Evolutionary conservation across 2,113 vertebrate genomes (phyloP), one percentile per base, ranked within the genome.

Genomic region (Percopsis transmontana): DNA sequence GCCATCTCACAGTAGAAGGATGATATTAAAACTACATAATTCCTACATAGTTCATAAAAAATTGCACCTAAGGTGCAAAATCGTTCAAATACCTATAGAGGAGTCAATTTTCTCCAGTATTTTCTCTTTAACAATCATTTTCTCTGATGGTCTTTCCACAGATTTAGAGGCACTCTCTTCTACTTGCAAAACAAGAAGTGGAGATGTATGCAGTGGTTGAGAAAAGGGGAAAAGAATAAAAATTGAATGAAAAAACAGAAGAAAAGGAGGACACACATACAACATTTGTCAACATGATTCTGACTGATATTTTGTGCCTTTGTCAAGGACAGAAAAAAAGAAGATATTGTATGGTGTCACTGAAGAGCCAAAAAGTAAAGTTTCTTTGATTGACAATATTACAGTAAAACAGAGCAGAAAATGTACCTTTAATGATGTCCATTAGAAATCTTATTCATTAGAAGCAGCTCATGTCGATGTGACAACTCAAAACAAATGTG

Each of bases 41-140:
- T 33, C 27, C 27, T 33, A 33, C 27, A 55, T 55, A 27, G 23
- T 54, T 27, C 15, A 54, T n/a, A 20, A 3, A 58, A 20, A 41
- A 20, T 3, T 41, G 19, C 41, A 41, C 8, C 2, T 18, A n/a
- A 12, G 45, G 45, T n/a, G 9, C 5, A n/a, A n/a, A 5, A 18
- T 60, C 0, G 4, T 0, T 55, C 0, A 72, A 74, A 59, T 95
- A 96, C 94, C 94, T 96, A 93, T 94, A 55, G 84, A 85, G 51
- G 93, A 90, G 80, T 96, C 91, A 80, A 92, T 81, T 86, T 93
- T 93, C 87, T 95, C 93, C 85, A 89, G 88, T 73, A 91, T 80
- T 75, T 82, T 92, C 87, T 95, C 95, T 91, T 90, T 88, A 44
- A 82, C 66, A 55, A 85, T 23, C n/a, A 20, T 50, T 84, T 78